Percentiles rank a stretch among this genome's conserved stretches.
phyloP scores from a whole-genome alignment of 2,888 invertebrate genomes.

The Leptinotarsa tumamoca region DNA sequence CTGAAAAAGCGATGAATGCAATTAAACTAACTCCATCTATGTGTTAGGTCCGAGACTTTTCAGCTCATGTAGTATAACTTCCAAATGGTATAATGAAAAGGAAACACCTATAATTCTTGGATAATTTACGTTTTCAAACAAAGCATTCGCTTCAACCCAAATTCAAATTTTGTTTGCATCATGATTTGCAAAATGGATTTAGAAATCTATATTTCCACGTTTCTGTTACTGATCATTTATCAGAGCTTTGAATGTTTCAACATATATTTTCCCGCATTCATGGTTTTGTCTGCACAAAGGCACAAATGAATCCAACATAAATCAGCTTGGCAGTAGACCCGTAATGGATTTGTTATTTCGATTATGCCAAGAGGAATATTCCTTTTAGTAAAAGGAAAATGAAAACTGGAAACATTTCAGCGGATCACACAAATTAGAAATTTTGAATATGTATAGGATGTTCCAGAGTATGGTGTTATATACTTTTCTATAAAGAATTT shows the following conservation, averaged over 20 bases:
- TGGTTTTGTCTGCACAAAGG: not conserved
- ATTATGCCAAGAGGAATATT: not conserved
- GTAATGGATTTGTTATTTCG: conserved; percentile 16
- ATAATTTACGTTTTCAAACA: too few relatives aligned
- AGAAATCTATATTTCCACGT: not conserved
- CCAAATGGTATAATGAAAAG: too few relatives aligned
- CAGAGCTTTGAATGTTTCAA: conserved; percentile 5
- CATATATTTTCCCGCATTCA: not conserved
- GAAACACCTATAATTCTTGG: too few relatives aligned
- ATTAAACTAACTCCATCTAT: too few relatives aligned
- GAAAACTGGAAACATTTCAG: not conserved
- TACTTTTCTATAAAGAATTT: too few relatives aligned
- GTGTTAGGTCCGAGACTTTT: too few relatives aligned
- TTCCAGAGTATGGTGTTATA: not conserved
- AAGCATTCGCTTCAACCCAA: too few relatives aligned
- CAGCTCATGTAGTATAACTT: too few relatives aligned
- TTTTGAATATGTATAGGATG: not conserved
- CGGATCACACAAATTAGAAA: not conserved
- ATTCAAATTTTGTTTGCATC: not conserved
- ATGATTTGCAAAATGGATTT: not conserved
- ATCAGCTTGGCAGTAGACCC: conserved; percentile 11
- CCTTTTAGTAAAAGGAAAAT: not conserved
- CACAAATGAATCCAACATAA: conserved; percentile 17
- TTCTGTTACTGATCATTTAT: conserved; percentile 14
- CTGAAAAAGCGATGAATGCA: too few relatives aligned